Evolutionary conservation across 53 echinoderm and acorn worm species (phyloP), one percentile per base, ranked within the genome.

Genomic region (Mesocentrotus franciscanus): DNA sequence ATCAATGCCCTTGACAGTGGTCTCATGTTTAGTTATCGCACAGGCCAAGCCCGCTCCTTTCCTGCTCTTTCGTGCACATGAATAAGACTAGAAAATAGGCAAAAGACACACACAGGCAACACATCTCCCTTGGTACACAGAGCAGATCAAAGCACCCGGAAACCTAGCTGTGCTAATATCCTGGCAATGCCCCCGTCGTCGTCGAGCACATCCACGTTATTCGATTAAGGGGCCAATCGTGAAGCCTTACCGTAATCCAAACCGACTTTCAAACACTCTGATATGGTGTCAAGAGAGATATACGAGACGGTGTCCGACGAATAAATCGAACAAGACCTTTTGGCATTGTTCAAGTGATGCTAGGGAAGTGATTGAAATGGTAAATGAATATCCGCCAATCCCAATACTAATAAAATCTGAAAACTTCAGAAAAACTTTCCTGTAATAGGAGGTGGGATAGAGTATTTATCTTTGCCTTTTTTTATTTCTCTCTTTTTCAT

Each of bases 281-380:
- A 61, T 30, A 91, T 18, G 91, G 91, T 91, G 91, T 91, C 91
- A 91, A 91, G 91, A 91, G 91, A 24, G 91, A 91, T 64, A 91
- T 91, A 60, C 20, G 91, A 91, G 91, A 91, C 18, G 66, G 35
- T 66, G 91, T 91, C 90, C 66, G 68, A 61, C 66, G 64, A 91
- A 61, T 91, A 91, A 91, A 61, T 91, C 64, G 91, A 91, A 91
- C 64, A 66, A 91, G 91, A 12, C 91, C 66, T 62, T 91, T 39
- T 39, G 64, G 91, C 22, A 66, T 66, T 91, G 91, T 64, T 66
- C 27, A 66, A 66, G 58, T 36, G 91, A 91, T 66, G 59, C 87
- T 15, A 26, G 87, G 55, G 58, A 57, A 27, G 87, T 87, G 58
- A 87, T 87, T 87, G 87, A 87, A 87, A 58, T 87, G 87, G 87